These are phyloP conservation scores for Manacus vitellinus DNA, from an alignment of 2,113 vertebrate species.

Conservation along the genomic window DNA sequence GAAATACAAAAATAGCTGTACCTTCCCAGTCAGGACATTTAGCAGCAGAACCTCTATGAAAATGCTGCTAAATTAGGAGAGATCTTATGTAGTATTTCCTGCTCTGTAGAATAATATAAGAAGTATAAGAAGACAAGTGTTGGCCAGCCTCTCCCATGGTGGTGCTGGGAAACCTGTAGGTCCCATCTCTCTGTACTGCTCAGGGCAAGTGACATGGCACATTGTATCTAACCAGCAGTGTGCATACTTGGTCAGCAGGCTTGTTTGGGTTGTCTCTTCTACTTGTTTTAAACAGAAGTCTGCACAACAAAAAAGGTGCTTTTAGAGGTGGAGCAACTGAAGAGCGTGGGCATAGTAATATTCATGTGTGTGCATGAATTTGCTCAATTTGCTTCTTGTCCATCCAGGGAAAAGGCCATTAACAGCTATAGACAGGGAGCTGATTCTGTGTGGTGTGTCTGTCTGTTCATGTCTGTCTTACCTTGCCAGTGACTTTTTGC, in stretches of 20 bases:
- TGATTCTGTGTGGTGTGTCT: not conserved
- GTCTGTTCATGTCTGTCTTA: not conserved
- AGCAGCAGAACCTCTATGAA: not conserved
- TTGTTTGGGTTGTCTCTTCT: not conserved
- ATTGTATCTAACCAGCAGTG: not conserved
- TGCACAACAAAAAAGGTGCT: not conserved
- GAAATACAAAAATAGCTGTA: not conserved
- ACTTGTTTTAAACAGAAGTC: not conserved
- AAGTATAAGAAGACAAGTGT: not conserved
- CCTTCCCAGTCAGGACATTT: not conserved
- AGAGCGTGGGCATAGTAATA: not conserved
- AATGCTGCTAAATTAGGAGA: not conserved
- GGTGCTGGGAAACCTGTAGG: not conserved
- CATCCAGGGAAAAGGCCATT: not conserved
- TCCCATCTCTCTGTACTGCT: rapidly evolving
- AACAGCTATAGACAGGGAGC: not conserved
- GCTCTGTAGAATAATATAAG: too few species aligned
- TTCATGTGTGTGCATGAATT: not conserved
- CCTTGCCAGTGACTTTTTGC: not conserved
- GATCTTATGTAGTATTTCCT: too few species aligned
- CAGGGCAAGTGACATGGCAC: rapidly evolving
- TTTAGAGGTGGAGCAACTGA: not conserved
- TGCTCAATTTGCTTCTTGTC: not conserved
- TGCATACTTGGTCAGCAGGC: not conserved
- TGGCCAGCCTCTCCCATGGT: not conserved